Percentiles rank a stretch among this genome's conserved stretches.
These are phyloP conservation scores for Oopsacas minuta DNA, from an alignment of 37 sponge, comb jelly and placozoan genomes.

Conservation along the genomic window DNA sequence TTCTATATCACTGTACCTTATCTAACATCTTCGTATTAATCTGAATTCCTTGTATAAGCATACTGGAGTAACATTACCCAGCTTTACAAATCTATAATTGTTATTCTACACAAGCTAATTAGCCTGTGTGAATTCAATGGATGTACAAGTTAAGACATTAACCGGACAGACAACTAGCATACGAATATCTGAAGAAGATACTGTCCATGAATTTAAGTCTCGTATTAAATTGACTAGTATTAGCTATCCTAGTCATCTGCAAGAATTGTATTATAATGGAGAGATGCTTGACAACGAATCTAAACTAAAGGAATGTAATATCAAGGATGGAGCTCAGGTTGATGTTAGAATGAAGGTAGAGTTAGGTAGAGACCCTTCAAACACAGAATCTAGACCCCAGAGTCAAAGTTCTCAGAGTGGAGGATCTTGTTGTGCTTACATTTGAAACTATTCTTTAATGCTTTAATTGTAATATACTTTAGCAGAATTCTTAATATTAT, in stretches of 20 bases:
- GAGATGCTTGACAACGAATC: background rate
- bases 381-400: no score
- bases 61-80: no score
- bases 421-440: no score
- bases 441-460: no score
- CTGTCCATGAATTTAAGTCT: background rate
- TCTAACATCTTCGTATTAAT: no score
- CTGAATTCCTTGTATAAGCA: no score
- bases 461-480: no score
- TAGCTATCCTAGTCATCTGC: background rate
- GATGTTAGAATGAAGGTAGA: constrained; percentile 12
- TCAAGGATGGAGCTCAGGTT: background rate
- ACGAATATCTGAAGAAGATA: background rate
- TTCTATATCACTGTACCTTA: no score
- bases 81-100: no score
- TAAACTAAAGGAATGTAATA: background rate
- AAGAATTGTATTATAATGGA: background rate
- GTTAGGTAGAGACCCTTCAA: background rate
- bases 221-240: background rate
- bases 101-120: background rate
- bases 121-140: background rate
- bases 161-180: background rate
- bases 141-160: background rate
- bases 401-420: no score
- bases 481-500: no score